Percentiles rank a stretch among this genome's conserved stretches.
Conservation (phyloP, 2,888 invertebrate species). For the Cheilosia pagana region DNA sequence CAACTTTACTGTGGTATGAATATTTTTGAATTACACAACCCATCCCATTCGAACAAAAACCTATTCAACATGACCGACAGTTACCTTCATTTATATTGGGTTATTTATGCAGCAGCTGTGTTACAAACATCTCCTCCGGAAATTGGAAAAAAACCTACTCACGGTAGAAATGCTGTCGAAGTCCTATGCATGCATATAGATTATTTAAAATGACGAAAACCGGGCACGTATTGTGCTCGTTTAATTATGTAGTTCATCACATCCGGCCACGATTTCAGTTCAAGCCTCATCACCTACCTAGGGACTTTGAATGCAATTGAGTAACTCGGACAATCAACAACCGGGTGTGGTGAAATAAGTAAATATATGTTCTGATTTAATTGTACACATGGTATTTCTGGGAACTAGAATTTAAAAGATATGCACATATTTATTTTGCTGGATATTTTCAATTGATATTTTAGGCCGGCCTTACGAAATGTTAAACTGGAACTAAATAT, state of each 20-base stretch:
- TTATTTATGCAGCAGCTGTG: conserved; percentile 15
- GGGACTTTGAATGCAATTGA: no score
- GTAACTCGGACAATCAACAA: no score
- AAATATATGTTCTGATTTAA: conserved; percentile 19
- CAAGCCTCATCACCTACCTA: conserved; percentile 14
- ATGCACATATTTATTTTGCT: conserved; percentile 10
- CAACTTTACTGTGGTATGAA: no score
- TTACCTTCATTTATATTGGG: not conserved
- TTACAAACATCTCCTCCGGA: conserved; percentile 12
- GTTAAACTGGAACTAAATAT: no score
- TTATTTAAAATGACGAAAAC: conserved; percentile 20
- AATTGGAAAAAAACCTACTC: conserved; percentile 7
- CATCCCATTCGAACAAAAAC: no score
- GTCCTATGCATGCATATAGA: not conserved
- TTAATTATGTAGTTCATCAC: conserved; percentile 49
- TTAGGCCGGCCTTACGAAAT: no score
- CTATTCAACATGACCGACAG: no score
- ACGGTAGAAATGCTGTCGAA: not conserved
- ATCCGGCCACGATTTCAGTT: conserved; percentile 41
- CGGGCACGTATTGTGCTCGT: conserved; percentile 5
- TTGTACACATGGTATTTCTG: not conserved
- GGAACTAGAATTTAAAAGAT: not conserved
- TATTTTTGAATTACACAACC: no score
- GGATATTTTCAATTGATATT: not conserved
- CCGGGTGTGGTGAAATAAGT: no score